A percentile compares a stretch with the other conserved stretches of the same genome.
phyloP scores from a whole-genome alignment of 2,888 invertebrate species.

The Drosophila planitibia region DNA sequence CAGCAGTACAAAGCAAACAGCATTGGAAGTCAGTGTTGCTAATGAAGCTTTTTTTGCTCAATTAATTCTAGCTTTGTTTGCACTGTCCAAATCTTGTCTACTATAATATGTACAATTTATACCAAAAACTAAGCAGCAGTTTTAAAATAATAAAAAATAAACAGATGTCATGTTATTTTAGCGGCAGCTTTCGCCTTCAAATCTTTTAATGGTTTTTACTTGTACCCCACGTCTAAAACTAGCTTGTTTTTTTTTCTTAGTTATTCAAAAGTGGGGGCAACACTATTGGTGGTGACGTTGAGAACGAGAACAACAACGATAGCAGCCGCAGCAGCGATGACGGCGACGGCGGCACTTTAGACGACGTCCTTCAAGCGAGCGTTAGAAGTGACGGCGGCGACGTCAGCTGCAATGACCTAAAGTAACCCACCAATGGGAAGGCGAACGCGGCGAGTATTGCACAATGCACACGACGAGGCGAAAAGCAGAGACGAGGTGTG shows the following conservation, averaged over 20 bases:
- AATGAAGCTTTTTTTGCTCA: slow-evolving; percentile 2
- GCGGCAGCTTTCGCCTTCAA: not conserved
- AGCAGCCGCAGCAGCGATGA: slow-evolving; percentile 16
- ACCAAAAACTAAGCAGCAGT: not conserved
- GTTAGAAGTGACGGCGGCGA: slow-evolving; percentile 67
- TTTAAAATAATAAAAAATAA: not conserved
- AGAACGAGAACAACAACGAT: slow-evolving; percentile 7
- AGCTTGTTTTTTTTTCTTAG: slow-evolving; percentile 12
- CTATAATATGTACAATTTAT: not conserved
- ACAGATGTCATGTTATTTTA: not conserved
- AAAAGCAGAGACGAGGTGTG: not conserved
- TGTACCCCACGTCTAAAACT: slow-evolving; percentile 12
- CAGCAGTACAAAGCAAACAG: not conserved
- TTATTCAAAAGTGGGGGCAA: not conserved
- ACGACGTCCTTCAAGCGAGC: slow-evolving; percentile 77
- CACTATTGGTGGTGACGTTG: slow-evolving; percentile 14
- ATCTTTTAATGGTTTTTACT: not conserved
- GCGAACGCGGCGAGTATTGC: slow-evolving; percentile 61
- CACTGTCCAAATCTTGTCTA: not conserved
- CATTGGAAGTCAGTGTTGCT: slow-evolving; percentile 31
- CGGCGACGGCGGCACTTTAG: slow-evolving; percentile 46
- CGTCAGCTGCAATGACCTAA: slow-evolving; percentile 78
- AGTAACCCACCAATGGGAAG: slow-evolving; percentile 75
- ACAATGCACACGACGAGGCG: slow-evolving; percentile 40
- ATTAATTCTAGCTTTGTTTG: slow-evolving; percentile 4